Evolutionary conservation across 2,888 invertebrate genomes (phyloP).

Genomic region (Aphelenchoides bicaudatus): DNA sequence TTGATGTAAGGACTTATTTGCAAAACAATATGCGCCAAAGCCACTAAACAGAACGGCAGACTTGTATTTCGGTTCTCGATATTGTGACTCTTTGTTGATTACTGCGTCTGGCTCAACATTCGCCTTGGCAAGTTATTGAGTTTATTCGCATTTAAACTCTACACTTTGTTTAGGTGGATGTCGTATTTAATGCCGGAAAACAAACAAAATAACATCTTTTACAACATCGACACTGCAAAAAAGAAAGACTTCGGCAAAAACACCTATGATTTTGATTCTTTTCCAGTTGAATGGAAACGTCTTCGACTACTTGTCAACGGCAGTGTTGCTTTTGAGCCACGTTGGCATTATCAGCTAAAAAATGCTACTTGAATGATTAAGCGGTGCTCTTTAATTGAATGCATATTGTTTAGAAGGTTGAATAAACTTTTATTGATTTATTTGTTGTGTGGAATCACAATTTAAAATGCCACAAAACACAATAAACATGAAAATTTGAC

Average conservation of each 20-base stretch:
- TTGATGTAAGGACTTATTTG: too few species aligned
- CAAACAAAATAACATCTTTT: background rate
- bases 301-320: background rate
- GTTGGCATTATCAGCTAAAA: too few species aligned
- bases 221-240: conserved; percentile 3
- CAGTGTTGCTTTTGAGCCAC: background rate
- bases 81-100: conserved; percentile 27
- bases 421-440: too few species aligned
- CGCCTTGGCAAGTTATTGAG: too few species aligned
- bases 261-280: conserved; percentile 4
- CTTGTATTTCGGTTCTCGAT: conserved; percentile 26
- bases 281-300: conserved; percentile 2
- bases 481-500: too few species aligned
- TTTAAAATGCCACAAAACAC: too few species aligned
- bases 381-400: too few species aligned
- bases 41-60: background rate
- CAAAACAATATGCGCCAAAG: background rate
- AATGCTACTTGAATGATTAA: too few species aligned
- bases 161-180: too few species aligned
- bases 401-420: too few species aligned
- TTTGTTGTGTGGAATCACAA: too few species aligned
- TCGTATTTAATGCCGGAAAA: conserved; percentile 1
- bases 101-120: conserved; percentile 31
- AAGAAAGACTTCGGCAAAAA: background rate
- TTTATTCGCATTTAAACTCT: too few species aligned